A percentile compares a stretch with the other conserved stretches of the same genome.
Conservation (phyloP, 1,140 invertebrate species). For the Cecropterus lyciades region DNA sequence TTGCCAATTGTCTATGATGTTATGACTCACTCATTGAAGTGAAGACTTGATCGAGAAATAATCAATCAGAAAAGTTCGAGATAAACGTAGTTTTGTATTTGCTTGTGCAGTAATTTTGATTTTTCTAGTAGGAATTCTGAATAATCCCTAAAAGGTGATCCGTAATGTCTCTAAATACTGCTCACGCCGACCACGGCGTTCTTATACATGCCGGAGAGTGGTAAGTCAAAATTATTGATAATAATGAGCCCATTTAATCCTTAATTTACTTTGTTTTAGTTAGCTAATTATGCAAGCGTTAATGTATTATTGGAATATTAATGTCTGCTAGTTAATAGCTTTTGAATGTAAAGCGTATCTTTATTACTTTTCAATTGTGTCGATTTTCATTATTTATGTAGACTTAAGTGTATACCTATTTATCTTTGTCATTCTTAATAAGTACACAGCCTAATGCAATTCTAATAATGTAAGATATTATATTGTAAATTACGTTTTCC, state of each 20-base stretch:
- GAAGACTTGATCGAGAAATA: background rate
- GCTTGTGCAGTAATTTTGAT: constrained; percentile 18
- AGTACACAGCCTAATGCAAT: no score
- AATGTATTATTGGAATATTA: no score
- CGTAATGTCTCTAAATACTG: constrained; percentile 96
- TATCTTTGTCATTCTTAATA: no score
- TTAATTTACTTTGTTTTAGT: background rate
- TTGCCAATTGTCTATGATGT: no score
- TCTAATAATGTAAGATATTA: no score
- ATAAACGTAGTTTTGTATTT: background rate
- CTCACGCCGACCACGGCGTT: constrained; percentile 95
- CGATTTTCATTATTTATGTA: no score
- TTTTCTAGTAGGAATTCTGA: background rate
- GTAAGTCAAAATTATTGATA: constrained; percentile 85
- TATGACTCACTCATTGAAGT: background rate
- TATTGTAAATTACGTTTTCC: no score
- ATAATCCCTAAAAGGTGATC: background rate
- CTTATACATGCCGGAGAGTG: constrained; percentile 96
- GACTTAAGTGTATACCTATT: no score
- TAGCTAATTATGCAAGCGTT: no score
- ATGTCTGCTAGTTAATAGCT: no score
- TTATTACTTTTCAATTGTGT: no score
- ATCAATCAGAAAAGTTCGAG: constrained; percentile 22
- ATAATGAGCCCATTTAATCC: background rate
- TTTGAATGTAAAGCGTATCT: no score